A percentile compares a stretch with the other conserved stretches of the same genome.
These are phyloP conservation scores for Drosophila flavopinicola DNA, from an alignment of 2,888 invertebrate species.

Conservation along the genomic window DNA sequence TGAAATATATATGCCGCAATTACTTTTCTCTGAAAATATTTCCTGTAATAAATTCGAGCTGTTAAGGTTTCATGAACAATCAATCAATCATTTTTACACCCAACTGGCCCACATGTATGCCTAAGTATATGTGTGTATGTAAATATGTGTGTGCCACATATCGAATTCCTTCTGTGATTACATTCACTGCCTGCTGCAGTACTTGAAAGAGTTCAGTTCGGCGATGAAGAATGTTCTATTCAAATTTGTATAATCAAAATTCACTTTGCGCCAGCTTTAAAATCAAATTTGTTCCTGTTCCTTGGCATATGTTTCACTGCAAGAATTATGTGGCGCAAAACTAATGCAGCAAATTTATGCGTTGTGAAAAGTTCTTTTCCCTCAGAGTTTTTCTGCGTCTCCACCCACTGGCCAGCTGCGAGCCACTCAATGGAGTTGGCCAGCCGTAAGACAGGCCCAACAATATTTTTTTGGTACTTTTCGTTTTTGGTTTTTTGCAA, in stretches of 20 bases:
- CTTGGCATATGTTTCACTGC: constrained; percentile 63
- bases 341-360: constrained; percentile 76
- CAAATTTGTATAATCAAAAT: constrained; percentile 65
- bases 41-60: too few species aligned
- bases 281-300: constrained; percentile 65
- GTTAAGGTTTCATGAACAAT: too few species aligned
- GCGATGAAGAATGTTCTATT: constrained; percentile 16
- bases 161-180: neutral
- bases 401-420: constrained; percentile 60
- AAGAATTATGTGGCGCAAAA: constrained; percentile 77
- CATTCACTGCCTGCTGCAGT: too few species aligned
- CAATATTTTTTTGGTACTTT: constrained; percentile 46
- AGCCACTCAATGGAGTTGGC: constrained; percentile 59
- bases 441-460: constrained; percentile 64
- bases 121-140: too few species aligned
- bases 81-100: too few species aligned
- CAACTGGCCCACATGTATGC: too few species aligned
- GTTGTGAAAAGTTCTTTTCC: constrained; percentile 69
- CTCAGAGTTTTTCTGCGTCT: constrained; percentile 4
- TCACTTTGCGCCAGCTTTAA: constrained; percentile 70
- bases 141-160: neutral
- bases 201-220: constrained; percentile 15
- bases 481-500: constrained; percentile 53
- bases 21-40: too few species aligned
- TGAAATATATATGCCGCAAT: too few species aligned